These are phyloP conservation scores for Mormyrus lacerda DNA, from an alignment of 2,113 vertebrate species.

Conservation along the genomic window DNA sequence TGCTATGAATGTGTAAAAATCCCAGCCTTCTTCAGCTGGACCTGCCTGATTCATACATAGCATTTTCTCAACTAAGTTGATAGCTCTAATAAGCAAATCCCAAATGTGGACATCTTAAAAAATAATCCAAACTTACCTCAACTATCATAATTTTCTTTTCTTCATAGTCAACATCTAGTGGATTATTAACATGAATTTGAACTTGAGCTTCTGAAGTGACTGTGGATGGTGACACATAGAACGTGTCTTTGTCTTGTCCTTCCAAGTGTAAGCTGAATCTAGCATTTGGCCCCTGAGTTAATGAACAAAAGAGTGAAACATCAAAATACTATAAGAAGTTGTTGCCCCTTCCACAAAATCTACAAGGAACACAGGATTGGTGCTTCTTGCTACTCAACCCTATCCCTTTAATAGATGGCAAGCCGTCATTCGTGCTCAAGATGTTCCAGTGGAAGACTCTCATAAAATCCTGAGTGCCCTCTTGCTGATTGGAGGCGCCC, in stretches of 20 bases:
- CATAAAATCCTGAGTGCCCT: background rate
- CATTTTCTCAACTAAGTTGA: background rate
- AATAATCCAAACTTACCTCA: slow-evolving; percentile 53
- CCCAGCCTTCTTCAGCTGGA: background rate
- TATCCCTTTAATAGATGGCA: background rate
- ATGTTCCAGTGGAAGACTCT: background rate
- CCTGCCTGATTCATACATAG: background rate
- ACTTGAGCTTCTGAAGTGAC: slow-evolving; percentile 45
- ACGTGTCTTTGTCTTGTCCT: slow-evolving; percentile 55
- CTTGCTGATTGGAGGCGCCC: background rate
- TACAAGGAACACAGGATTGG: background rate
- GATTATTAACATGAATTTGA: slow-evolving; percentile 63
- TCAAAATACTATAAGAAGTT: background rate
- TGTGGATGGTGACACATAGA: slow-evolving; percentile 60
- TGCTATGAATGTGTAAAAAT: background rate
- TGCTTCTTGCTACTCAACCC: background rate
- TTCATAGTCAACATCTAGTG: slow-evolving; percentile 72
- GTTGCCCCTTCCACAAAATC: background rate
- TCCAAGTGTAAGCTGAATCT: slow-evolving; percentile 57
- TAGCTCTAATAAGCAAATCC: background rate
- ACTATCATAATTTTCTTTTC: slow-evolving; percentile 53
- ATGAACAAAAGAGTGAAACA: background rate
- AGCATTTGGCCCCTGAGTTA: slow-evolving; percentile 58
- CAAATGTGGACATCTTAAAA: background rate
- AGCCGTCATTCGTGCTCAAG: background rate